These are phyloP conservation scores for Echinops telfairi DNA, from an alignment of 2,113 vertebrate species.

Conservation along the genomic window DNA sequence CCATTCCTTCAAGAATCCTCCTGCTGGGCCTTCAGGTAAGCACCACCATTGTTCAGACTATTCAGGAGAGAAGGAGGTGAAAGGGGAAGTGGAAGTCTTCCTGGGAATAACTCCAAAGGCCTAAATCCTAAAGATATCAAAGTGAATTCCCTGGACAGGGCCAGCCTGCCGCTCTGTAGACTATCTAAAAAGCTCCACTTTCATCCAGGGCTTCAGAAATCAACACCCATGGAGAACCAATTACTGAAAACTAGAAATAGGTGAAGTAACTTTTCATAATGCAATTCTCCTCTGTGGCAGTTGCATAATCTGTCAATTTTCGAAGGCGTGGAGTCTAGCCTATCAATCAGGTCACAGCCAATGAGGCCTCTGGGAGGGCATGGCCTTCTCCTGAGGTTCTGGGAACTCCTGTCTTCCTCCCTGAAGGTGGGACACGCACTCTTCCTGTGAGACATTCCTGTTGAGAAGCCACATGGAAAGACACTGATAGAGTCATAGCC, in stretches of 20 bases:
- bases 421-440: too few species aligned
- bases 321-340: too few species aligned
- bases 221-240: background rate
- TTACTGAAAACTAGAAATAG: background rate
- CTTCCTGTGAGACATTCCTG: too few species aligned
- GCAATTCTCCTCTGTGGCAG: background rate
- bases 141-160: background rate
- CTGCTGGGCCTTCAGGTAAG: background rate
- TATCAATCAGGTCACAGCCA: too few species aligned
- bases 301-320: too few species aligned
- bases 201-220: background rate
- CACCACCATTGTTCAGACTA: background rate
- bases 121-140: background rate
- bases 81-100: conserved; percentile 5
- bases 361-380: too few species aligned
- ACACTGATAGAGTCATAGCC: too few species aligned
- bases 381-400: too few species aligned
- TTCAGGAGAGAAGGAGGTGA: background rate
- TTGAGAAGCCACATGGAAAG: too few species aligned
- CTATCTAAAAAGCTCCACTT: background rate
- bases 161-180: background rate
- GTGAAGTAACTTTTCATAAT: background rate
- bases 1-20: background rate
- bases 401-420: too few species aligned
- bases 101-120: background rate